Conservation (phyloP, 2,113 vertebrate genomes). For the Ctenodactylus gundi region DNA sequence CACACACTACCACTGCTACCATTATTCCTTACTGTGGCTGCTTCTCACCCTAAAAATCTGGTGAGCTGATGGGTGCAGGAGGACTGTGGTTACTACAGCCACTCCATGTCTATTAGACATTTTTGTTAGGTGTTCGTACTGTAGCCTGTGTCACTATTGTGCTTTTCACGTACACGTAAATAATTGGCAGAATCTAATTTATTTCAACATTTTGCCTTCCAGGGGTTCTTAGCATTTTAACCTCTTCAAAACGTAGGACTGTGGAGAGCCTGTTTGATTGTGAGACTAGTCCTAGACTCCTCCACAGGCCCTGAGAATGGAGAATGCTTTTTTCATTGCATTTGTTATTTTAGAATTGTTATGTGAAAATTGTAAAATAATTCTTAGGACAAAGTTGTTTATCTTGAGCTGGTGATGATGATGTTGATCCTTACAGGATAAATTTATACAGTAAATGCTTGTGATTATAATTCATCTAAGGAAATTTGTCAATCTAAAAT, state of each 20-base stretch:
- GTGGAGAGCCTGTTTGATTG: neutral
- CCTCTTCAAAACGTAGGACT: neutral
- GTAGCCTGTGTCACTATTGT: neutral
- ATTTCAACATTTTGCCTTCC: neutral
- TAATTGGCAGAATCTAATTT: neutral
- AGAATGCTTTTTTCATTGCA: conserved; percentile 1
- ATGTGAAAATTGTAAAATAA: conserved; percentile 19
- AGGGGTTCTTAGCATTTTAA: neutral
- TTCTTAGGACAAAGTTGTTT: conserved; percentile 33
- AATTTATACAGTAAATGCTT: neutral
- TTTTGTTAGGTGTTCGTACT: neutral
- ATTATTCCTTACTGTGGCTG: neutral
- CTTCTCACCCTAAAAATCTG: neutral
- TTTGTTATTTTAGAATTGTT: conserved; percentile 20
- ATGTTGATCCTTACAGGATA: conserved; percentile 8
- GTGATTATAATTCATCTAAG: conserved; percentile 19
- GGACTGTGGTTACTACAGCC: neutral
- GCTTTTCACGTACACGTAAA: neutral
- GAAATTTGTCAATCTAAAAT: conserved; percentile 16
- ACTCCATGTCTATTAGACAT: neutral
- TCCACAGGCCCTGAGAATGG: neutral
- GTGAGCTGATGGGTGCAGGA: neutral
- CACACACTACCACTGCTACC: fast-evolving
- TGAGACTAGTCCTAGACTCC: neutral
- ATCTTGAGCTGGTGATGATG: neutral